A percentile compares a stretch with the other conserved stretches of the same genome.
Evolutionary conservation across 1,140 invertebrate species (phyloP).

Genomic region (Acromyrmex charruanus): DNA sequence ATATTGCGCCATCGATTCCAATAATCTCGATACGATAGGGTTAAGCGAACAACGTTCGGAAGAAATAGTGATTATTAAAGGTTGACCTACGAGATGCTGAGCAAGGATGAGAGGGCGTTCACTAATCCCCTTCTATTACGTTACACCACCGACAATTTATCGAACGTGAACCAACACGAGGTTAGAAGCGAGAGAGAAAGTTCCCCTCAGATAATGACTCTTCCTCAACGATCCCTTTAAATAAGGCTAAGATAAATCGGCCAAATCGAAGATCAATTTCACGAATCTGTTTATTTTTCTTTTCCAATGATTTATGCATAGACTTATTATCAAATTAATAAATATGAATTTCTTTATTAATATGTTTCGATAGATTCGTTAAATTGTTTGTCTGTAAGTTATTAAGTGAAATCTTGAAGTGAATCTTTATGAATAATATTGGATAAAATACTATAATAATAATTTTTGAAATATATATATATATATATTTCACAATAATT

Average conservation of each 20-base stretch:
- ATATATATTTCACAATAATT: too few relatives aligned
- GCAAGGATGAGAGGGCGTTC: conserved; percentile 63
- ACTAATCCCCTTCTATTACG: conserved; percentile 74
- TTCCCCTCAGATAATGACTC: conserved; percentile 75
- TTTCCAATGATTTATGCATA: background rate
- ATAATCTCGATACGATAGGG: conserved; percentile 64
- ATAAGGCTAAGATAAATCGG: conserved; percentile 61
- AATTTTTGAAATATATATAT: background rate
- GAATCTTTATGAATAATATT: background rate
- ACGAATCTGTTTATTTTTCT: conserved; percentile 34
- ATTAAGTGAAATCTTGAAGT: background rate
- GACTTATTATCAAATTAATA: background rate
- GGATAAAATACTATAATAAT: background rate
- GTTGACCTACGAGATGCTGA: conserved; percentile 66
- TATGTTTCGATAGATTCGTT: background rate
- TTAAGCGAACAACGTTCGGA: conserved; percentile 63
- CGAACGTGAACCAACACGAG: conserved; percentile 69
- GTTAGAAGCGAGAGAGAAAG: conserved; percentile 66
- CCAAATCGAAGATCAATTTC: conserved; percentile 57
- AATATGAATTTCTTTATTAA: conserved; percentile 6
- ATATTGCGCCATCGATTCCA: conserved; percentile 55
- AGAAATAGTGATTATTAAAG: conserved; percentile 71
- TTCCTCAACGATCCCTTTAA: conserved; percentile 65
- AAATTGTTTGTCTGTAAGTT: background rate
- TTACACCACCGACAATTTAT: conserved; percentile 76